Conservation (phyloP, 2,888 invertebrate species). For the Stramonita haemastoma region DNA sequence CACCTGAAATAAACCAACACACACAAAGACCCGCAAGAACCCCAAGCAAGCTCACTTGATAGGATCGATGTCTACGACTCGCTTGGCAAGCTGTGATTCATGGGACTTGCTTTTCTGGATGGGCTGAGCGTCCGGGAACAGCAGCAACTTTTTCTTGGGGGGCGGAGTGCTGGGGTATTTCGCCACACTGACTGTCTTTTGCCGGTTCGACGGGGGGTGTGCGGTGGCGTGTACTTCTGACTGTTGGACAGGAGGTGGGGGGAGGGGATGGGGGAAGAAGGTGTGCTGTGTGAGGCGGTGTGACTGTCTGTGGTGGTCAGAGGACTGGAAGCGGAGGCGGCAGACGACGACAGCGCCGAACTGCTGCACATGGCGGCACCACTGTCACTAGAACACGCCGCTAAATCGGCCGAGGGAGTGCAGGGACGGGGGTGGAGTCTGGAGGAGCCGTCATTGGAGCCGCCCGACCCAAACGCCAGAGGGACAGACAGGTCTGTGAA, state of each 20-base stretch:
- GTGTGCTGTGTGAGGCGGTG: constrained; percentile 69
- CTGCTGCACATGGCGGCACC: constrained; percentile 46
- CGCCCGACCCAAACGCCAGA: constrained; percentile 73
- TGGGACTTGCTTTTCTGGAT: constrained; percentile 94
- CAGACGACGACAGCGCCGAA: constrained; percentile 77
- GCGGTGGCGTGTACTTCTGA: constrained; percentile 79
- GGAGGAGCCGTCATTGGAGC: constrained; percentile 62
- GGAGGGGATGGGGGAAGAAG: constrained; percentile 72
- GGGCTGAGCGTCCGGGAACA: constrained; percentile 80
- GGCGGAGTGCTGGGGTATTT: constrained; percentile 91
- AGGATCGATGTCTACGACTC: constrained; percentile 79
- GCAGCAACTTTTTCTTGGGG: constrained; percentile 83
- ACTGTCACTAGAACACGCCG: constrained; percentile 39
- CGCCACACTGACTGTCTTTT: constrained; percentile 73
- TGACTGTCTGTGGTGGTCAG: not conserved
- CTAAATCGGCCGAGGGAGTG: constrained; percentile 62
- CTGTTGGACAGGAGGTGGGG: constrained; percentile 50
- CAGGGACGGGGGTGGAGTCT: constrained; percentile 66
- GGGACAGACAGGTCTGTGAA: constrained; percentile 85
- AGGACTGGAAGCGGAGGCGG: not conserved
- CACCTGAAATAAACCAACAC: not conserved
- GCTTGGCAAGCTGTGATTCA: constrained; percentile 89
- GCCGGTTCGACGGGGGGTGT: constrained; percentile 79
- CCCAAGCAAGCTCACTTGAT: constrained; percentile 59
- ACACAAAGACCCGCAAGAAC: not conserved